Conservation (phyloP, 2,888 invertebrate species). For the Flexamia atlantica region DNA sequence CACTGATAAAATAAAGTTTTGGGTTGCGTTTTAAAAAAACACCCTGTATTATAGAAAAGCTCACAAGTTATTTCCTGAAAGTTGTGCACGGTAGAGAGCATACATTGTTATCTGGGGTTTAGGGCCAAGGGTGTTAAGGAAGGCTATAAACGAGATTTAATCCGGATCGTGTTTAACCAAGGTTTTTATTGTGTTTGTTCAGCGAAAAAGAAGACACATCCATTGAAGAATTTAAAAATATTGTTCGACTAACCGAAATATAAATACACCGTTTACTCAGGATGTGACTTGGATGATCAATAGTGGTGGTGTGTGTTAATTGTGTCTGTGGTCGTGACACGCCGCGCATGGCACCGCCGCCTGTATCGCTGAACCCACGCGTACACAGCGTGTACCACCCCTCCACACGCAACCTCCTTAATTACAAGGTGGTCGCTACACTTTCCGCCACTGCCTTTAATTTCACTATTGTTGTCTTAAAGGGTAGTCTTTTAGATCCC, state of each 20-base stretch:
- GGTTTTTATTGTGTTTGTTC: conserved; percentile 15
- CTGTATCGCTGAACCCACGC: neutral
- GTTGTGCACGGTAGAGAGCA: neutral
- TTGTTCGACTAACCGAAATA: no score
- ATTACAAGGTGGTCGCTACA: conserved; percentile 37
- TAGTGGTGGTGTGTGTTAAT: conserved; percentile 23
- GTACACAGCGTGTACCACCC: neutral
- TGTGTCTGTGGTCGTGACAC: neutral
- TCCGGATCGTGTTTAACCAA: neutral
- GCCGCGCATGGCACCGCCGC: conserved; percentile 6
- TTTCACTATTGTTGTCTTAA: conserved; percentile 31
- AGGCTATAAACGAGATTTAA: conserved; percentile 11
- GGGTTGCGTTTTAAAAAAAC: no score
- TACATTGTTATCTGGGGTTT: neutral
- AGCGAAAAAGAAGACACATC: neutral
- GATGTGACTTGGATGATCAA: neutral
- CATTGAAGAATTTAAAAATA: no score
- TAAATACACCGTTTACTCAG: neutral
- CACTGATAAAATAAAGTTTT: no score
- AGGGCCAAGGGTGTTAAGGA: neutral
- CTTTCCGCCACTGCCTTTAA: conserved; percentile 27
- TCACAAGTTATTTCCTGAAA: no score
- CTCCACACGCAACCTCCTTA: neutral
- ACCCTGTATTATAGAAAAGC: no score
- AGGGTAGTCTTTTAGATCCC: conserved; percentile 26